phyloP scores from a whole-genome alignment of 2,888 invertebrate species.

The Macrosiphum euphorbiae region DNA sequence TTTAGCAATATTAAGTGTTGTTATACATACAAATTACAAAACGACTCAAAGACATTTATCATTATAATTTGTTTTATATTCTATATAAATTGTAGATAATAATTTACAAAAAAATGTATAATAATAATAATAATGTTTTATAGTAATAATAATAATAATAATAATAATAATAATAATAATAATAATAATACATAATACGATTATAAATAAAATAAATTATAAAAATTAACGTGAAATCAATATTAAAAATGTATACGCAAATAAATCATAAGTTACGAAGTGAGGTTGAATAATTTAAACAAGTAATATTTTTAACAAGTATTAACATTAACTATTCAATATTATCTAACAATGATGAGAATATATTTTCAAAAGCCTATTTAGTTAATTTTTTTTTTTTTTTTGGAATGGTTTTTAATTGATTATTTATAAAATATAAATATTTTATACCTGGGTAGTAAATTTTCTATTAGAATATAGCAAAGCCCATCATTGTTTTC shows the following conservation, averaged over 20 bases:
- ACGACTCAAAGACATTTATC: conserved; percentile 5
- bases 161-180: conserved; percentile 60
- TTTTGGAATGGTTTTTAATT: conserved; percentile 58
- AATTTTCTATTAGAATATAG: conserved; percentile 53
- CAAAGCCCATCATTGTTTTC: conserved; percentile 64
- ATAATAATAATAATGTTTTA: conserved; percentile 49
- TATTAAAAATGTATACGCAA: conserved; percentile 63
- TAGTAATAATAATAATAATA: conserved; percentile 50
- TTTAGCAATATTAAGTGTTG: not conserved
- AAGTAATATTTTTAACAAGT: conserved; percentile 63
- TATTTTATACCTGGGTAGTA: conserved; percentile 38
- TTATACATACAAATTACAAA: not conserved
- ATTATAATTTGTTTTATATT: conserved; percentile 56
- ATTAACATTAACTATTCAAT: conserved; percentile 65
- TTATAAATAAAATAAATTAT: conserved; percentile 64
- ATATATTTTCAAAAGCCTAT: conserved; percentile 54
- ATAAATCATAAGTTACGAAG: conserved; percentile 63
- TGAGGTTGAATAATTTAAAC: conserved; percentile 63
- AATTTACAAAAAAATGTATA: conserved; percentile 59
- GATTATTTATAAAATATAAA: conserved; percentile 55
- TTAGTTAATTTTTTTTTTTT: conserved; percentile 42
- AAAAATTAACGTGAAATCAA: conserved; percentile 64
- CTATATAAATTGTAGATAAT: conserved; percentile 63
- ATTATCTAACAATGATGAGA: conserved; percentile 65
- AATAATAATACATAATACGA: conserved; percentile 64